These are phyloP conservation scores for Limnodromus scolopaceus DNA, from an alignment of 2,797 vertebrate genomes.

Conservation along the genomic window DNA sequence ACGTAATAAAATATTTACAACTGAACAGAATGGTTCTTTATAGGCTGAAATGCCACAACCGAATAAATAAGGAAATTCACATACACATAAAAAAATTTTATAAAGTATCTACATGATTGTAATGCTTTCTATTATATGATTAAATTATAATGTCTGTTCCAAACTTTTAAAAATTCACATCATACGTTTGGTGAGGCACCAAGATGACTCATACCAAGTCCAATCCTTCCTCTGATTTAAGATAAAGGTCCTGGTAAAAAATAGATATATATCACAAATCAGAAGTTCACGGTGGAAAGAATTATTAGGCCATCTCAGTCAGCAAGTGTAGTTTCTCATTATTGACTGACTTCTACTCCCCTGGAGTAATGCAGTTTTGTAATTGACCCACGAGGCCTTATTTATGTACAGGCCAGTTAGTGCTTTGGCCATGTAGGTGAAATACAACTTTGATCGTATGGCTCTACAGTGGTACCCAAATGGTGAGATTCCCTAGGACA, in stretches of 20 bases:
- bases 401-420: constrained; percentile 4
- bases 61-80: neutral
- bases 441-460: neutral
- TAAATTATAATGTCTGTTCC: neutral
- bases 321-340: constrained; percentile 27
- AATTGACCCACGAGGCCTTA: neutral
- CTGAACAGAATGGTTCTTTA: neutral
- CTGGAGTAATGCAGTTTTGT: neutral
- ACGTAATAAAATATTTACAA: neutral
- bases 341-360: constrained; percentile 15
- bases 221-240: neutral
- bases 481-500: neutral
- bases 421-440: neutral
- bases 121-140: neutral
- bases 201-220: neutral
- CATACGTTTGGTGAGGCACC: neutral
- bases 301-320: constrained; percentile 3
- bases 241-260: neutral
- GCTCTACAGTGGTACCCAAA: neutral
- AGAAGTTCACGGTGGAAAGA: neutral
- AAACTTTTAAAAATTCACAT: neutral
- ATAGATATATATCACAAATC: neutral
- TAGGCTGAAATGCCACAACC: neutral
- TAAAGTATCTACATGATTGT: neutral
- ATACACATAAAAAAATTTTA: neutral